Base-by-base conservation (phyloP, 2,797 vertebrate species). In the Acrossocheilus fasciatus region DNA sequence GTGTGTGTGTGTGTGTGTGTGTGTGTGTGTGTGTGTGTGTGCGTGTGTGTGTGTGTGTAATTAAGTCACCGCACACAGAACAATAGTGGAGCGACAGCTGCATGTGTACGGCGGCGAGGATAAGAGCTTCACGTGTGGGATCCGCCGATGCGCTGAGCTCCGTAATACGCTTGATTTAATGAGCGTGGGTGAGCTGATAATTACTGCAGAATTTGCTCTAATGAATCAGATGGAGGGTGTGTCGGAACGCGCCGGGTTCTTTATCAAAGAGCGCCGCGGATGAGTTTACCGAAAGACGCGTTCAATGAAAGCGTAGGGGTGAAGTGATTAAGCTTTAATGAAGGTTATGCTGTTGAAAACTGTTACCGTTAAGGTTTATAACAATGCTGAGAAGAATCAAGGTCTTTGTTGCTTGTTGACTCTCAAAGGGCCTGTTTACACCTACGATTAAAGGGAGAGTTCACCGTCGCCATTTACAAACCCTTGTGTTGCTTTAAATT, bases 131-230 rank as follows among this genome's bases (percentile, higher is more conserved):
- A 20, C 77, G 83, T 81, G 79, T 54, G 72, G 69, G 43, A 84
- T 77, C 36, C 70, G 23, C 81, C 66, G 57, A 77, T 59, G 80
- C 23, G 75, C 39, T 59, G 52, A 23, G 72, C 43, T 47, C 62
- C 64, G 79, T 77, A 89, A 80, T 83, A 79, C 45, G 79, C 73
- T 83, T 88, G 83, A 85, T 84, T 86, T 89, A 91, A 90, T 88
- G 87, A 86, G 64, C 20, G 70, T 82, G 87, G 72, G 84, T 88
- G 76, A 81, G 47, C 82, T 81, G 70, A 74, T 88, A 87, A 91
- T 87, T 85, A 88, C 86, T 81, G 87, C 76, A 82, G 80, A 59
- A 87, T 87, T 86, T 45, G 34, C 70, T 87, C 83, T 83, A 86
- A 88, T 85, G 85, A 86, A 87, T 89, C 88, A 75, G 50, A 85